Evolutionary conservation across 2,888 invertebrate genomes (phyloP).

Genomic region (Ischnura elegans): DNA sequence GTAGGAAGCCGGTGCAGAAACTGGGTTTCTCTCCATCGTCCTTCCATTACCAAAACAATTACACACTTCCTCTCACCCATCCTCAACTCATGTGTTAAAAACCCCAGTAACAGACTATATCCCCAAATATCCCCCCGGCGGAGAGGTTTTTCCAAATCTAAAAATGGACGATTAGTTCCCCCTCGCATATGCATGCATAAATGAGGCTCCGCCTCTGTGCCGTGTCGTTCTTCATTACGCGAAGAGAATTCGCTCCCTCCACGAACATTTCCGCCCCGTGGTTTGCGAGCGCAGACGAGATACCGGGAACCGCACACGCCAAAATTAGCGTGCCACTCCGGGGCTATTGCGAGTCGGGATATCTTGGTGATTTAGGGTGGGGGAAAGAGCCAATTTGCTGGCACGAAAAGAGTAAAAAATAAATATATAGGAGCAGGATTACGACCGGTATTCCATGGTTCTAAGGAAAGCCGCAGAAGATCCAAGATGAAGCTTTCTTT

Average conservation of each 20-base stretch:
- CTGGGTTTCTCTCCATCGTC: no score
- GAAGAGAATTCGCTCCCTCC: neutral
- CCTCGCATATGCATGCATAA: no score
- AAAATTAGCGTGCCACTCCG: neutral
- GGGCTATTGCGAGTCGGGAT: neutral
- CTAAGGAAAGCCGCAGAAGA: neutral
- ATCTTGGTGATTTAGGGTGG: neutral
- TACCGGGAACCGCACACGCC: neutral
- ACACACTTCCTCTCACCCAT: no score
- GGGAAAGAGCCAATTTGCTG: neutral
- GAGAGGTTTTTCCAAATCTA: no score
- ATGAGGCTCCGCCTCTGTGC: no score
- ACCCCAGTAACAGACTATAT: no score
- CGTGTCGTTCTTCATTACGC: neutral
- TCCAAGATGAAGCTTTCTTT: neutral
- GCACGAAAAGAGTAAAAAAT: no score
- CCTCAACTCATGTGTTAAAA: no score
- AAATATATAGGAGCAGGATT: neutral
- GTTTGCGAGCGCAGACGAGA: neutral
- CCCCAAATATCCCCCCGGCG: no score
- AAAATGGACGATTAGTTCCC: no score
- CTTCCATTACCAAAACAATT: no score
- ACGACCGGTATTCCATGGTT: neutral
- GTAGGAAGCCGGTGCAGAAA: no score
- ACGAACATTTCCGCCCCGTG: neutral